Percentiles rank a stretch among this genome's conserved stretches.
These are phyloP conservation scores for Bettongia penicillata DNA, from an alignment of 2,113 vertebrate genomes.

Conservation along the genomic window DNA sequence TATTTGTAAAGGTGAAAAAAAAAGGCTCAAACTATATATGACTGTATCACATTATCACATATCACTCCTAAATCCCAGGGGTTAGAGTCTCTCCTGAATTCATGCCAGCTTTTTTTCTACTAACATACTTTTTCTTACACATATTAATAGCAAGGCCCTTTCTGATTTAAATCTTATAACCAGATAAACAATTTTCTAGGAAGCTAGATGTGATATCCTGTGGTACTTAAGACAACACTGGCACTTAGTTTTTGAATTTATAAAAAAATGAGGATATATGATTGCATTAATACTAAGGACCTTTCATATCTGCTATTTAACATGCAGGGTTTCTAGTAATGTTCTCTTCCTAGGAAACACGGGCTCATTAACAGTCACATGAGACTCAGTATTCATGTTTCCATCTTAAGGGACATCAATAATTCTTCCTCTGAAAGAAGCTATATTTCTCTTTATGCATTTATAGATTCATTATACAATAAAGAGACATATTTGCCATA, in stretches of 20 bases:
- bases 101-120: neutral
- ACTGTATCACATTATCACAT: neutral
- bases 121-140: neutral
- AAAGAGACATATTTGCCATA: neutral
- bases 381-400: neutral
- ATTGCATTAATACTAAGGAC: neutral
- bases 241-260: neutral
- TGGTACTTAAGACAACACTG: no score
- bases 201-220: neutral
- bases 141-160: neutral
- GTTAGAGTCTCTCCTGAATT: neutral
- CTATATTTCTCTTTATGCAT: neutral
- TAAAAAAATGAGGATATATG: neutral
- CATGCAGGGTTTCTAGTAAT: neutral
- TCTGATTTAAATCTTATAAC: neutral
- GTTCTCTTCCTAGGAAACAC: neutral
- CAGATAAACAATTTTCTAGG: neutral
- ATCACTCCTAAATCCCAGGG: neutral
- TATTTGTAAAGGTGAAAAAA: no score
- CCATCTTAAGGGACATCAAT: neutral
- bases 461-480: neutral
- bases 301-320: neutral
- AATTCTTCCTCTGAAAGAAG: neutral
- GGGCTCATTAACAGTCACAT: neutral
- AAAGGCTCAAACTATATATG: neutral